Evolutionary conservation across 2,888 invertebrate genomes (phyloP).

Genomic region (Penaeus monodon): DNA sequence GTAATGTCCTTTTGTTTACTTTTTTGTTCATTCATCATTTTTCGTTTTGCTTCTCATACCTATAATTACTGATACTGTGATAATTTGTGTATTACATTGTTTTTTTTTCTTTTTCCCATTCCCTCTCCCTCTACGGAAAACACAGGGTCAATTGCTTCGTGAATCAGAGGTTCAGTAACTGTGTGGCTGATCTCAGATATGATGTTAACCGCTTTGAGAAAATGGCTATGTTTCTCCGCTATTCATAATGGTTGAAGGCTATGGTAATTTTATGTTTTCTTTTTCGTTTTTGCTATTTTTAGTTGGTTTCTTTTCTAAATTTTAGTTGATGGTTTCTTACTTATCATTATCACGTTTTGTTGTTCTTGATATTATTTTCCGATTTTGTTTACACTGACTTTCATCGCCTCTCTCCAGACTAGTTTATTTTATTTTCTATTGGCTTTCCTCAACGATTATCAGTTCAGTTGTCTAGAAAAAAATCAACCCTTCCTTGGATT

Average conservation of each 20-base stretch:
- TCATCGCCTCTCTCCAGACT: too few relatives aligned
- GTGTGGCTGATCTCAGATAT: background rate
- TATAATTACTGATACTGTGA: too few relatives aligned
- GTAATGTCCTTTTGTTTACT: too few relatives aligned
- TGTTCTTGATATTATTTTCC: background rate
- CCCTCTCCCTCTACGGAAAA: background rate
- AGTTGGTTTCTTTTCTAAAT: background rate
- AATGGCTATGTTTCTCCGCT: background rate
- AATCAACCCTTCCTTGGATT: too few relatives aligned
- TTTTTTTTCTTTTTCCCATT: background rate
- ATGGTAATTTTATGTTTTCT: background rate
- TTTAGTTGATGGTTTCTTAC: background rate
- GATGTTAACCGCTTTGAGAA: background rate
- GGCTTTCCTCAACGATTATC: too few relatives aligned
- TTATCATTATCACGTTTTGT: background rate
- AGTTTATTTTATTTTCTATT: too few relatives aligned
- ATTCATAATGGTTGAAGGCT: background rate
- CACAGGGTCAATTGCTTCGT: background rate
- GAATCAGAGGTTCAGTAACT: background rate
- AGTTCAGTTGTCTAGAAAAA: too few relatives aligned
- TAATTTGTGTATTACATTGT: background rate
- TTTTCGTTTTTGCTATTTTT: background rate
- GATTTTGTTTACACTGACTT: too few relatives aligned
- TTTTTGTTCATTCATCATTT: too few relatives aligned
- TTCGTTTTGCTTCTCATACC: too few relatives aligned